Evolutionary conservation across 1,140 invertebrate genomes (phyloP).

Genomic region (Lucilia cuprina): DNA sequence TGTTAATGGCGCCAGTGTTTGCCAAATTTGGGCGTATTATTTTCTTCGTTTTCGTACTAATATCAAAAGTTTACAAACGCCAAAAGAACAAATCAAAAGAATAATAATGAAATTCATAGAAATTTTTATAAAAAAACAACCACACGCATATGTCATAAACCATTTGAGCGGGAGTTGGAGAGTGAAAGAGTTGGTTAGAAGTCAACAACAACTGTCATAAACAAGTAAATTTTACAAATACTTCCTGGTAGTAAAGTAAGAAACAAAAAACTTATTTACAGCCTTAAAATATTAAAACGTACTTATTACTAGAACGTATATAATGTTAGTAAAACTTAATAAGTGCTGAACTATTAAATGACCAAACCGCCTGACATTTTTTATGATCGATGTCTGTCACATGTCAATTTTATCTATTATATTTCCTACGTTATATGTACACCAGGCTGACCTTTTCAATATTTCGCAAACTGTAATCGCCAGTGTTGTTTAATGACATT

Average conservation of each 20-base stretch:
- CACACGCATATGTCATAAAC: background rate
- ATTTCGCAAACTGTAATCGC: background rate
- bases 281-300: background rate
- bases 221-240: background rate
- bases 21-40: constrained; percentile 33
- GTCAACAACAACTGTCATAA: background rate
- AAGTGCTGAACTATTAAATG: background rate
- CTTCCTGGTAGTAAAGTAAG: background rate
- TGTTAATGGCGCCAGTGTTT: constrained; percentile 27
- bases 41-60: background rate
- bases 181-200: background rate
- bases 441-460: background rate
- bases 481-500: background rate
- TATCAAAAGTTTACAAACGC: background rate
- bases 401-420: background rate
- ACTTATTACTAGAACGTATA: background rate
- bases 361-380: background rate
- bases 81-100: constrained; percentile 11
- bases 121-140: background rate
- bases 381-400: constrained; percentile 1
- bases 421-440: background rate
- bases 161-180: background rate
- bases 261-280: too few species aligned
- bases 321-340: background rate
- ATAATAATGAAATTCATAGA: constrained; percentile 15